phyloP scores from a whole-genome alignment of 2,888 invertebrate species.

The Ceratothoa steindachneri region DNA sequence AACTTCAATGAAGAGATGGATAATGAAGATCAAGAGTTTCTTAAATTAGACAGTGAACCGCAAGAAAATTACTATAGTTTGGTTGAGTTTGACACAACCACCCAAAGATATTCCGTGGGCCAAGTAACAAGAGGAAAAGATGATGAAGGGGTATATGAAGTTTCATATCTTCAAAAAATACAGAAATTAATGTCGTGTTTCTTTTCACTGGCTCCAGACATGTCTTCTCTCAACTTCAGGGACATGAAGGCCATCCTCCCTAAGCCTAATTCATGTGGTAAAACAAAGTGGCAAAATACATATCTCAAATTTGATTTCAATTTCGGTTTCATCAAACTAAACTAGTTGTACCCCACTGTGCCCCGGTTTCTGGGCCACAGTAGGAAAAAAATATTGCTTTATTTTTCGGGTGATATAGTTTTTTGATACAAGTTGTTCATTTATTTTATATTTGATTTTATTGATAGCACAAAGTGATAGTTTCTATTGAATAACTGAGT shows the following conservation, averaged over 20 bases:
- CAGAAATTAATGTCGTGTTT: neutral
- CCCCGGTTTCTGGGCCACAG: neutral
- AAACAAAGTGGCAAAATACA: neutral
- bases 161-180: neutral
- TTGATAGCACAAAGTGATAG: too few relatives aligned
- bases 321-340: neutral
- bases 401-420: too few relatives aligned
- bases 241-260: neutral
- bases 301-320: neutral
- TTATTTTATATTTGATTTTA: too few relatives aligned
- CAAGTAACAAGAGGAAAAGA: neutral
- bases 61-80: neutral
- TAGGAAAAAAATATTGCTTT: too few relatives aligned
- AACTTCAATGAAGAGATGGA: conserved; percentile 8
- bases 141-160: neutral
- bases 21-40: neutral
- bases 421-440: too few relatives aligned
- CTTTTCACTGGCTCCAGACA: neutral
- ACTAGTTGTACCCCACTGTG: neutral
- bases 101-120: conserved; percentile 1
- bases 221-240: neutral
- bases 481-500: too few relatives aligned
- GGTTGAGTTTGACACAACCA: conserved; percentile 14
- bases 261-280: neutral
- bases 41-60: conserved; percentile 7